Evolutionary conservation across 2,113 vertebrate species (phyloP).

Genomic region (Pomatorhinus ruficollis): DNA sequence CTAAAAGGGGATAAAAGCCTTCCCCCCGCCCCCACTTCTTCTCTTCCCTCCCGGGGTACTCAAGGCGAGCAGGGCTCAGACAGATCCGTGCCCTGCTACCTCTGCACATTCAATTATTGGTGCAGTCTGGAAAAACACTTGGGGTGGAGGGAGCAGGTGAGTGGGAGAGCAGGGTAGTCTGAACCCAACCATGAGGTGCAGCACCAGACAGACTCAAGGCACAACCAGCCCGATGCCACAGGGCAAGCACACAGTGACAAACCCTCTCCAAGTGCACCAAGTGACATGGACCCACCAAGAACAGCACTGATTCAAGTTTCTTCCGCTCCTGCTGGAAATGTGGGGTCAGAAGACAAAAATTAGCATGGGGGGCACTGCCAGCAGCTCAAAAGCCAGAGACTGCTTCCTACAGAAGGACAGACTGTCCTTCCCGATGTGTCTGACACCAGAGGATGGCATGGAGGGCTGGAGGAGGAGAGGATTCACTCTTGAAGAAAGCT

Average conservation of each 20-base stretch:
- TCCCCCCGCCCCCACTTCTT: background rate
- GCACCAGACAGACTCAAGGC: background rate
- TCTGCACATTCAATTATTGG: background rate
- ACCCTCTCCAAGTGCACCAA: rapidly evolving
- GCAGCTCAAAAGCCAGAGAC: background rate
- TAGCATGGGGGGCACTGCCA: background rate
- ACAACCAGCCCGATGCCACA: rapidly evolving
- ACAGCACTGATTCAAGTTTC: background rate
- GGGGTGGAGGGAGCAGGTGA: background rate
- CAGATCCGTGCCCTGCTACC: background rate
- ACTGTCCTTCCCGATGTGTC: rapidly evolving
- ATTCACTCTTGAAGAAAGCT: background rate
- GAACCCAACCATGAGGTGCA: background rate
- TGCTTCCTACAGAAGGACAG: background rate
- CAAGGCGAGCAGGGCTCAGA: background rate
- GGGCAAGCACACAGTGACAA: background rate
- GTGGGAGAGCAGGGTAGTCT: background rate
- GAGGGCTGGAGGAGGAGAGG: background rate
- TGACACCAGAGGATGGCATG: background rate
- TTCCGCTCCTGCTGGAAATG: background rate
- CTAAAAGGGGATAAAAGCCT: background rate
- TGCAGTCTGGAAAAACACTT: background rate
- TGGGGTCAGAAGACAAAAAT: background rate
- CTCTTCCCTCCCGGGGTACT: background rate
- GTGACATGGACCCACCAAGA: background rate